These are phyloP conservation scores for Saccostrea cuccullata DNA, from an alignment of 1,140 invertebrate species.

Conservation along the genomic window DNA sequence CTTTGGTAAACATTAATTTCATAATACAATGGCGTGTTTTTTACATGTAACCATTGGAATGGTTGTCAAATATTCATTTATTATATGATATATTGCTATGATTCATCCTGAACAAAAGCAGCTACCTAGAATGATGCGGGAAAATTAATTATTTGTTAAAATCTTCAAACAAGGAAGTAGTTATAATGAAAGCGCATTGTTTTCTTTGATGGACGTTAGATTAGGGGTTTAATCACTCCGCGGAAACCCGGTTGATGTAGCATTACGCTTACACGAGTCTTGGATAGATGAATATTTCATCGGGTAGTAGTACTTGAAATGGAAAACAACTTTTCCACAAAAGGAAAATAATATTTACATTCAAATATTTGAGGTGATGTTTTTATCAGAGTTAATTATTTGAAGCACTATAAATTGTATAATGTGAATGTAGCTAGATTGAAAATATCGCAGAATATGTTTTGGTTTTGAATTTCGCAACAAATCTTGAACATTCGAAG, in stretches of 20 bases:
- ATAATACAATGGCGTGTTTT: too few species aligned
- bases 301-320: neutral
- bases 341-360: too few species aligned
- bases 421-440: neutral
- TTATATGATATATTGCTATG: neutral
- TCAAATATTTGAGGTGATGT: neutral
- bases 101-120: neutral
- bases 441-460: too few species aligned
- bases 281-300: neutral
- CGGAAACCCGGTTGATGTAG: neutral
- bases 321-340: neutral
- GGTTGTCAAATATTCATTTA: slow-evolving; percentile 3
- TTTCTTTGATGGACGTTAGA: slow-evolving; percentile 16
- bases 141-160: slow-evolving; percentile 33
- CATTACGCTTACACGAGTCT: neutral
- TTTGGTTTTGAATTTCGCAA: too few species aligned
- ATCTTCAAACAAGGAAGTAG: neutral
- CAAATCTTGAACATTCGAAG: too few species aligned
- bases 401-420: neutral
- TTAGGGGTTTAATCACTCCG: neutral
- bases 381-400: neutral
- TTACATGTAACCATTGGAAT: neutral
- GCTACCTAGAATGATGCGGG: neutral
- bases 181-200: slow-evolving; percentile 8
- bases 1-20: too few species aligned